Evolutionary conservation across 64 coral and sea anemone genomes (phyloP), one percentile per base, ranked within the genome.

Genomic region (Pachyseris speciosa): DNA sequence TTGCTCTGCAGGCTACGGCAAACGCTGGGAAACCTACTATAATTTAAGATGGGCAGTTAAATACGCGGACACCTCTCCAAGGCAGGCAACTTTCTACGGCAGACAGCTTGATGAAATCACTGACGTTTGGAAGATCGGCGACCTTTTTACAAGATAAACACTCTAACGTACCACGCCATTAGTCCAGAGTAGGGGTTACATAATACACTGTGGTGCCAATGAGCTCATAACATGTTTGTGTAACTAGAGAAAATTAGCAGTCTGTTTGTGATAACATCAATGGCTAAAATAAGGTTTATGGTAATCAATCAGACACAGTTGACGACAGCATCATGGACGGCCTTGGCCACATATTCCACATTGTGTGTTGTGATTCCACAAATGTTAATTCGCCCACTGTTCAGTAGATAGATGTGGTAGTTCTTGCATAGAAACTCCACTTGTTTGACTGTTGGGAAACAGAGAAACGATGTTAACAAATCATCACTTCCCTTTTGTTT

Each of bases 381-480:
- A 6, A 99, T 80, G 85, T 93, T 99, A 50, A 99, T 77, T 10
- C 97, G 89, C 45, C 97, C 97, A 31, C 90, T 99, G 83, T 92
- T 89, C 2, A 99, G 80, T 31, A 95, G 44, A 52, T 99, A 99
- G 61, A 99, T 90, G 64, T 99, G 97, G 64, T 99, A 60, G 52
- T 89, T 95, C 34, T 85, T 49, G 19, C 34, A 20, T 50, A 98
- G 48, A 15, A 85, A 32, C 66, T 95, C 90, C 45, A 98, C 93
- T 90, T 98, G 96, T 68, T 93, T 95, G 22, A 85, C 96, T 98
- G 93, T 20, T 59, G 75, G 24, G 43, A 61, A 81, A 81, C 33
- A 39, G 20, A 81, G n/a, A 37, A 50, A 24, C 7, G n/a, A 40
- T 38, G 44, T 73, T 43, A 29, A 17, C n/a, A 75, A 50, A 47